These are phyloP conservation scores for Coendou prehensilis DNA, from an alignment of 2,797 vertebrate genomes.

Conservation along the genomic window DNA sequence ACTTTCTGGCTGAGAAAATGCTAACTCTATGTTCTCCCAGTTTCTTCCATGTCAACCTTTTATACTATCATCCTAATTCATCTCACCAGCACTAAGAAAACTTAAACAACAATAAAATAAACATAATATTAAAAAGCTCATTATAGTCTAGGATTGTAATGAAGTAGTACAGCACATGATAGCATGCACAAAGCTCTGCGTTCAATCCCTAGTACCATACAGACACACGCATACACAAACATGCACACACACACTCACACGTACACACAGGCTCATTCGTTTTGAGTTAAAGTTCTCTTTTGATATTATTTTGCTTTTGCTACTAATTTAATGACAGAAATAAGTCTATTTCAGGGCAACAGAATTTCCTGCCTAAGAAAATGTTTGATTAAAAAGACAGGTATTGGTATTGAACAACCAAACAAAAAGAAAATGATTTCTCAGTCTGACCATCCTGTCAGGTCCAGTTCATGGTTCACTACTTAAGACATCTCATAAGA, in stretches of 20 bases:
- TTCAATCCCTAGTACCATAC: background rate
- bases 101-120: background rate
- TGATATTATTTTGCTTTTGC: background rate
- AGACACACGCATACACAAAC: background rate
- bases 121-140: background rate
- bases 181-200: background rate
- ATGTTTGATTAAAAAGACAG: background rate
- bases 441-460: background rate
- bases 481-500: background rate
- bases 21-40: background rate
- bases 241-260: background rate
- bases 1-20: background rate
- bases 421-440: background rate
- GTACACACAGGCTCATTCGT: background rate
- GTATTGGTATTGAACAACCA: background rate
- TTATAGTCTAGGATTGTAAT: background rate
- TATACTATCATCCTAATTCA: conserved; percentile 14
- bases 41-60: background rate
- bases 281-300: conserved; percentile 11
- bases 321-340: background rate
- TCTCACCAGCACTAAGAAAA: background rate
- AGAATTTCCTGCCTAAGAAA: background rate
- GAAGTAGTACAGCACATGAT: background rate
- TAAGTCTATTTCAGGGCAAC: background rate
- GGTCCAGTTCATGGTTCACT: background rate